Base-by-base conservation (phyloP, 2,113 vertebrate species). In the Clupea harengus region DNA sequence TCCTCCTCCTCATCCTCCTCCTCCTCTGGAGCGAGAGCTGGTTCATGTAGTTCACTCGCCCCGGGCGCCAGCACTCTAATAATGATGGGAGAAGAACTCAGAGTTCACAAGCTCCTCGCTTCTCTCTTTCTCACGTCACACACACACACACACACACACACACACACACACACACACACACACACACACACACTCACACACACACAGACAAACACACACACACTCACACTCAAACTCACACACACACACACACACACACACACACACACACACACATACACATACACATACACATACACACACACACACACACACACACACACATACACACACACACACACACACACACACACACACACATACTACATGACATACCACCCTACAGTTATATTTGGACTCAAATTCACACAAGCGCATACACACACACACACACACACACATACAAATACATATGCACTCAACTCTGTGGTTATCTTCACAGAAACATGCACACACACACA, bases 51-150 rank as follows among this genome's bases (percentile, higher is more conserved):
- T 85, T 84, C 52, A 84, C n/a, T 54, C 9, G 11, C 57, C 84
- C 50, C 52, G 18, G 52, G 52, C 52, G 2, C 52, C 52, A 20
- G 52, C 9, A 6, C 57, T 85, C 60, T 28, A 60, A 85, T 13
- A 84, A 47, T 80, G 75, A 85, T 87, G 82, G 45, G 84, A 80
- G 82, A 82, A 20, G 67, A 87, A 67, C 52, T 44, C 54, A 57
- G 72, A 10, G 45, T 60, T 64, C 22, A 81, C 6, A 8, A 1
- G 3, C 50, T 81, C 54, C 46, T 46, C 22, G 1, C 60, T 39
- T 78, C 11, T 75, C 72, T 86, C 28, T 49, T 57, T 2, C 85
- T 72, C 50, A 45, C 49, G 45, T 7, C 25, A 39, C 28, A 39
- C 67, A 39, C 9, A 75, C 25, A 75, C 67, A 39, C 64, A 32